Conservation (phyloP, 2,888 invertebrate species). For the Ethmia dodecea region DNA sequence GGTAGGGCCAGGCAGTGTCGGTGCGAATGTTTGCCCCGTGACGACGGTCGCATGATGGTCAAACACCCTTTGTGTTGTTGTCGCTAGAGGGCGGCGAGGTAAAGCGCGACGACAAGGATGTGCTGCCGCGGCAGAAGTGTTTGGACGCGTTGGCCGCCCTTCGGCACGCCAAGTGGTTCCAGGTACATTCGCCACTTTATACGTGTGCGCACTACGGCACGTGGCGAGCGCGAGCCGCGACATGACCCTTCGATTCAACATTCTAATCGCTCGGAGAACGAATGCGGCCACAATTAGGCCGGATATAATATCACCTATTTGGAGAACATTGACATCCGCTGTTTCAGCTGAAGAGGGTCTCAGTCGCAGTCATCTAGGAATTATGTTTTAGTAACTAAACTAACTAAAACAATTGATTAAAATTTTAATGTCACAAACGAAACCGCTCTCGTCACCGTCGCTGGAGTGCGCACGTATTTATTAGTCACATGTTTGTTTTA, state of each 20-base stretch:
- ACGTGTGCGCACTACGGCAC: constrained; percentile 57
- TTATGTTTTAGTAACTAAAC: too few species aligned
- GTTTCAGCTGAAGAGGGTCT: too few species aligned
- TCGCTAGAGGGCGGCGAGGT: constrained; percentile 79
- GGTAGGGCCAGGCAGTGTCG: constrained; percentile 1
- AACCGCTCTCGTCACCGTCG: constrained; percentile 24
- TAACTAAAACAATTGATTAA: too few species aligned
- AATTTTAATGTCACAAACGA: too few species aligned
- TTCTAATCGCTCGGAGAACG: too few species aligned
- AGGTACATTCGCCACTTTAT: constrained; percentile 84
- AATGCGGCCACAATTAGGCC: too few species aligned
- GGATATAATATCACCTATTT: too few species aligned
- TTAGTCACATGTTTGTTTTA: constrained; percentile 74
- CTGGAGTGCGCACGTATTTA: constrained; percentile 64
- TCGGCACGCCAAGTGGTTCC: constrained; percentile 99
- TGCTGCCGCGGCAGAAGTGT: constrained; percentile 99
- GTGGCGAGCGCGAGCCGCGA: background rate
- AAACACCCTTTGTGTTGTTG: constrained; percentile 85
- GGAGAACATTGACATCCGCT: too few species aligned
- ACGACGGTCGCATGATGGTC: constrained; percentile 80
- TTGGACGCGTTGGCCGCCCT: constrained; percentile 99
- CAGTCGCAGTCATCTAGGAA: too few species aligned
- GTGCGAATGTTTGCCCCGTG: constrained; percentile 68
- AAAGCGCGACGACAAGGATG: constrained; percentile 91
- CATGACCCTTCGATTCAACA: too few species aligned